Conservation (phyloP, 2,797 vertebrate species). For the Spheniscus humboldti region DNA sequence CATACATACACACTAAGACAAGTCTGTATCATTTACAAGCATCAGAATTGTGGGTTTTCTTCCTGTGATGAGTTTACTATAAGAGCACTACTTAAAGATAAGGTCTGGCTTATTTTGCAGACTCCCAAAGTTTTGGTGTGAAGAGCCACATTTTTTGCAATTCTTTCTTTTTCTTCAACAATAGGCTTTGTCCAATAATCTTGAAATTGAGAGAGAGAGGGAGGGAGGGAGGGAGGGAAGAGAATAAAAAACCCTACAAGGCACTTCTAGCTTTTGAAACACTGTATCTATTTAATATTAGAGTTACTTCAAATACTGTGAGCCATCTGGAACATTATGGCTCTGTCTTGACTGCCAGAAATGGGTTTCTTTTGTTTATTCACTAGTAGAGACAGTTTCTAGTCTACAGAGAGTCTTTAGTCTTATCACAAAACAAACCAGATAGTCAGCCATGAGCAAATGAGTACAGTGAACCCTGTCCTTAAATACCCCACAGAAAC, state of each 20-base stretch:
- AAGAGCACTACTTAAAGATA: not conserved
- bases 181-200: not conserved
- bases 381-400: slow-evolving; percentile 15
- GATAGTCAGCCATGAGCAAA: slow-evolving; percentile 11
- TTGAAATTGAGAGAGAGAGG: not conserved
- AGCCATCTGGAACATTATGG: slow-evolving; percentile 35
- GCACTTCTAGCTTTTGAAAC: not conserved
- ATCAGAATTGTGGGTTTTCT: not conserved
- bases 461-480: not conserved
- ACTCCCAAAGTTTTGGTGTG: not conserved
- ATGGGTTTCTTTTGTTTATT: slow-evolving; percentile 40
- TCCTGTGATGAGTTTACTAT: not conserved
- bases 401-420: slow-evolving; percentile 23
- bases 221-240: no score
- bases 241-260: not conserved
- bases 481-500: not conserved
- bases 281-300: slow-evolving; percentile 14
- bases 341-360: slow-evolving; percentile 28
- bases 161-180: not conserved
- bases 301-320: slow-evolving; percentile 11
- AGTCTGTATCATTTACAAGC: not conserved
- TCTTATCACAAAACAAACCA: slow-evolving; percentile 50
- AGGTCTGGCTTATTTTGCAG: not conserved
- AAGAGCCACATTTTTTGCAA: not conserved
- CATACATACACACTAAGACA: not conserved